Conservation (phyloP, 2,888 invertebrate genomes). For the Hemithea aestivaria region DNA sequence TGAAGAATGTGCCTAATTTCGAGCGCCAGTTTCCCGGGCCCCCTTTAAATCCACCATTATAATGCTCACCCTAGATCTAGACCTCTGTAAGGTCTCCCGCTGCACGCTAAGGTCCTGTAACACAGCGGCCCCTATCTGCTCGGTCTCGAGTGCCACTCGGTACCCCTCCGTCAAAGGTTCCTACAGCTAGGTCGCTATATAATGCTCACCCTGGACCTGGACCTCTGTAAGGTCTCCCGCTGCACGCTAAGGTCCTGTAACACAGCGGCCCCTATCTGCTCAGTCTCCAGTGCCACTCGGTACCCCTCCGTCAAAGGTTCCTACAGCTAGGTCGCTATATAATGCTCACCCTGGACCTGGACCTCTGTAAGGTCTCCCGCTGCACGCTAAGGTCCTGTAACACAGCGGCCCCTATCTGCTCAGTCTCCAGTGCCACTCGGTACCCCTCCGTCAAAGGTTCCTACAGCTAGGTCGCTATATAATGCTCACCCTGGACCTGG, state of each 20-base stretch:
- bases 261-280: conserved; percentile 90
- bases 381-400: conserved; percentile 89
- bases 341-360: conserved; percentile 87
- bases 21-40: no score
- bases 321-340: no score
- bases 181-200: no score
- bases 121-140: conserved; percentile 89
- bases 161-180: no score
- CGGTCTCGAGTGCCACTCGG: no score
- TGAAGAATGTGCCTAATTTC: no score
- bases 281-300: conserved; percentile 90
- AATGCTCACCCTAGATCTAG: no score
- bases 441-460: conserved; percentile 93
- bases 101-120: conserved; percentile 90
- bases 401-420: conserved; percentile 90
- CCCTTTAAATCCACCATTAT: no score
- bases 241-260: conserved; percentile 90
- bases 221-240: conserved; percentile 89
- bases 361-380: conserved; percentile 89
- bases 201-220: no score
- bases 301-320: conserved; percentile 93
- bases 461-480: no score
- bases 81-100: conserved; percentile 89
- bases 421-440: conserved; percentile 90
- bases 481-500: conserved; percentile 87